A percentile compares a stretch with the other conserved stretches of the same genome.
Conservation (phyloP, 2,797 vertebrate genomes). For the Sciurus vulgaris region DNA sequence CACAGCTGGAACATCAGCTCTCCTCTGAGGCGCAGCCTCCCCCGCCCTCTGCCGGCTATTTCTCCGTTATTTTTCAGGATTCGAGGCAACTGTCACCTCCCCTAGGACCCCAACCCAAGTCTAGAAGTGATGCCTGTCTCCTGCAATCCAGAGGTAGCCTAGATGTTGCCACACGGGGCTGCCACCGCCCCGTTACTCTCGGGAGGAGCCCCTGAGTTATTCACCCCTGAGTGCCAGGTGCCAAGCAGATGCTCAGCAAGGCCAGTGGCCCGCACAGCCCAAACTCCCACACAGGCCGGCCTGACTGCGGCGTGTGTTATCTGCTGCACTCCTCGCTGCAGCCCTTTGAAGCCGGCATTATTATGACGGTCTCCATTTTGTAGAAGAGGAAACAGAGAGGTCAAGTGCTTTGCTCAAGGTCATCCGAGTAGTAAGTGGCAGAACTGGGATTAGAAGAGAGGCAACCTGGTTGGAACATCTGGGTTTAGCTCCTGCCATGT, state of each 20-base stretch:
- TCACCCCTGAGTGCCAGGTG: not conserved
- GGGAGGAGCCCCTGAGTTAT: not conserved
- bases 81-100: not conserved
- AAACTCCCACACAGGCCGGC: no score
- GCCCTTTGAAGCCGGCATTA: not conserved
- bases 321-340: not conserved
- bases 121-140: not conserved
- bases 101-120: not conserved
- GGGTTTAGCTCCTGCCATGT: not conserved
- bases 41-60: not conserved
- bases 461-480: not conserved
- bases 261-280: not conserved
- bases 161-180: not conserved
- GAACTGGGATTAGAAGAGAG: not conserved
- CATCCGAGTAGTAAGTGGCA: not conserved
- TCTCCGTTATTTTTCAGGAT: not conserved
- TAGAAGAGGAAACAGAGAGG: not conserved
- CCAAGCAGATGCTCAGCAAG: not conserved
- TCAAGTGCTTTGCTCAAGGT: not conserved
- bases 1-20: not conserved
- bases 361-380: not conserved
- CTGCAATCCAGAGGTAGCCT: not conserved
- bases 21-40: fast-evolving
- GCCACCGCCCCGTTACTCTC: not conserved
- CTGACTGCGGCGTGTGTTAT: no score